Evolutionary conservation across 2,888 invertebrate species (phyloP).

Genomic region (Catocala sponsa): DNA sequence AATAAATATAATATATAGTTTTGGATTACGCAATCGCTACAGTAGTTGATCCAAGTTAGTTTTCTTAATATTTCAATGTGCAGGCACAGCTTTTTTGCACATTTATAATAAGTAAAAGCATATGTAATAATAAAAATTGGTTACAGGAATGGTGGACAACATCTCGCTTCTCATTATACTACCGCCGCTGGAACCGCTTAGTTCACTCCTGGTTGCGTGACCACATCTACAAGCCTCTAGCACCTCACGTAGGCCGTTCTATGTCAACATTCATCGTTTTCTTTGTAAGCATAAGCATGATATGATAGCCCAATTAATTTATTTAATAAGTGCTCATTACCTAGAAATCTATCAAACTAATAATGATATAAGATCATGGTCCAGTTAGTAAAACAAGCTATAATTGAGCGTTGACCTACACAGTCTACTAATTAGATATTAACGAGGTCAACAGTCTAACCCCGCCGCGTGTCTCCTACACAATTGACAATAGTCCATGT

Average conservation of each 20-base stretch:
- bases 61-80: too few species aligned
- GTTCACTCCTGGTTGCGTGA: slow-evolving; percentile 98
- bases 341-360: slow-evolving; percentile 30
- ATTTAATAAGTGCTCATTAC: background rate
- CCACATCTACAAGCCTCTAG: slow-evolving; percentile 94
- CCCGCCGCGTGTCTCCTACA: slow-evolving; percentile 18
- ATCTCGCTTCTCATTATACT: slow-evolving; percentile 93
- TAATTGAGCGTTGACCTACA: slow-evolving; percentile 46
- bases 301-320: background rate
- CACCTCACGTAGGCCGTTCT: slow-evolving; percentile 67
- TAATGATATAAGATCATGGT: slow-evolving; percentile 33
- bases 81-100: too few species aligned
- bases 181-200: slow-evolving; percentile 98
- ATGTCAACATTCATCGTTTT: slow-evolving; percentile 73
- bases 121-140: too few species aligned
- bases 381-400: slow-evolving; percentile 31
- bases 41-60: too few species aligned
- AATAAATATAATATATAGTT: too few species aligned
- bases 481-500: slow-evolving; percentile 37
- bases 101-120: too few species aligned
- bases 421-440: slow-evolving; percentile 39
- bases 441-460: slow-evolving; percentile 42
- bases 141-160: slow-evolving; percentile 98
- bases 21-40: too few species aligned
- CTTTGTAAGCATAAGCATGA: slow-evolving; percentile 61